These are phyloP conservation scores for Sus cebifrons DNA, from an alignment of 2,797 vertebrate species.

Conservation along the genomic window DNA sequence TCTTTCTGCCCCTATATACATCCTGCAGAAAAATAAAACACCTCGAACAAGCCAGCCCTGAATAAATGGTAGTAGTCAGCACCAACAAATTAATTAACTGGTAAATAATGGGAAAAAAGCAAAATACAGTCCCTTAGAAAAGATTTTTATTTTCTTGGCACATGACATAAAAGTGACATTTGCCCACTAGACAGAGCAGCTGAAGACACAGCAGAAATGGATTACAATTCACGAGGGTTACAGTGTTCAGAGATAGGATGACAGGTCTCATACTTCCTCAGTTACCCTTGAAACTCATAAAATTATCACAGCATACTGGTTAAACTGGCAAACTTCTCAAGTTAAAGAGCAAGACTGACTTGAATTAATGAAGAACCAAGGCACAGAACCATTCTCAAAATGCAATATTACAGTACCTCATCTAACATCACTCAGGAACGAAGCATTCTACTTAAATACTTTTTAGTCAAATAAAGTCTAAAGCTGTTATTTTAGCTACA, in stretches of 20 bases:
- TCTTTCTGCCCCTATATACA: neutral
- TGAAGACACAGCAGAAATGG: conserved; percentile 79
- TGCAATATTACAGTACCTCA: neutral
- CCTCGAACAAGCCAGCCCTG: neutral
- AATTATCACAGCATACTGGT: conserved; percentile 23
- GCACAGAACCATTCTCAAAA: conserved; percentile 55
- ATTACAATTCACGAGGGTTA: conserved; percentile 73
- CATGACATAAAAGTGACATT: conserved; percentile 81
- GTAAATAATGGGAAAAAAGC: conserved; percentile 33
- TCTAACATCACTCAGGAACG: neutral
- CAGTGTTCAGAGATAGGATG: conserved; percentile 77
- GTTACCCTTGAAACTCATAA: conserved; percentile 63
- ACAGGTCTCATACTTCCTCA: conserved; percentile 73
- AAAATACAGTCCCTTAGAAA: conserved; percentile 47
- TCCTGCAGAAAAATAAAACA: neutral
- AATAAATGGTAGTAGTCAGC: neutral
- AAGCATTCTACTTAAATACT: neutral
- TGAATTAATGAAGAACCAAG: conserved; percentile 68
- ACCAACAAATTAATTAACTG: neutral
- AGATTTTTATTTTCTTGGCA: conserved; percentile 82
- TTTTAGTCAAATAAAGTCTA: conserved; percentile 41
- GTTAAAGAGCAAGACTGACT: conserved; percentile 60
- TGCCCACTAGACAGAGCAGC: conserved; percentile 74
- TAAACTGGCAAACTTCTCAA: conserved; percentile 36
- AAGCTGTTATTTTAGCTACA: conserved; percentile 3